These are phyloP conservation scores for Champsocephalus esox DNA, from an alignment of 2,797 vertebrate species.

Conservation along the genomic window DNA sequence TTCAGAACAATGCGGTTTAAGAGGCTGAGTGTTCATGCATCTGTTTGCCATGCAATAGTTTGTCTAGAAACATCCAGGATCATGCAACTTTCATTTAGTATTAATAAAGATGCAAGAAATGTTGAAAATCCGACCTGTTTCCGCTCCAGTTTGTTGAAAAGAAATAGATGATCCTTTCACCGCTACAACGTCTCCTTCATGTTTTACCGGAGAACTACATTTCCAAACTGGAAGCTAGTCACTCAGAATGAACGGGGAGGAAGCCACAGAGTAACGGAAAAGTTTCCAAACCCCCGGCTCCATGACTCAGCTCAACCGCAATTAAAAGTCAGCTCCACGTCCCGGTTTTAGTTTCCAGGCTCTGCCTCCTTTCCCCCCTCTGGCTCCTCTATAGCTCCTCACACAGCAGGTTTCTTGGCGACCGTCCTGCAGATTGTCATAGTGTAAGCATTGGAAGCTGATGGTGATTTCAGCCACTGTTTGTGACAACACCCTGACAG, in stretches of 20 bases:
- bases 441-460: slow-evolving; percentile 51
- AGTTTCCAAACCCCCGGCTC: slow-evolving; percentile 46
- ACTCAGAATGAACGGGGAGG: slow-evolving; percentile 38
- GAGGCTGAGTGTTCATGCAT: slow-evolving; percentile 1
- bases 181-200: slow-evolving; percentile 24
- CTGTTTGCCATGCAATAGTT: slow-evolving; percentile 43
- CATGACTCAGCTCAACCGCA: slow-evolving; percentile 68
- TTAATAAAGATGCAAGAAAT: slow-evolving; percentile 2
- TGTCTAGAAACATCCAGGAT: background rate
- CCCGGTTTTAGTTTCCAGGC: slow-evolving; percentile 16
- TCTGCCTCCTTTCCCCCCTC: slow-evolving; percentile 21
- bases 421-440: slow-evolving; percentile 42
- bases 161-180: slow-evolving; percentile 43
- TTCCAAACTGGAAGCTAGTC: slow-evolving; percentile 55
- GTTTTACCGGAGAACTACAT: slow-evolving; percentile 49
- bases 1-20: slow-evolving; percentile 14
- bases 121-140: slow-evolving; percentile 56
- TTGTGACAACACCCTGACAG: slow-evolving; percentile 59
- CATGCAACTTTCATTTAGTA: slow-evolving; percentile 41
- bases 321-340: slow-evolving; percentile 42
- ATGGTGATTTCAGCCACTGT: slow-evolving; percentile 51
- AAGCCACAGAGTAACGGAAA: slow-evolving; percentile 75
- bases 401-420: slow-evolving; percentile 26
- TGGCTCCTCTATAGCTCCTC: slow-evolving; percentile 22
- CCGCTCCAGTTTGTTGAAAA: slow-evolving; percentile 65